phyloP scores from a whole-genome alignment of 2,113 vertebrate species.

The Rhodinocichla rosea region DNA sequence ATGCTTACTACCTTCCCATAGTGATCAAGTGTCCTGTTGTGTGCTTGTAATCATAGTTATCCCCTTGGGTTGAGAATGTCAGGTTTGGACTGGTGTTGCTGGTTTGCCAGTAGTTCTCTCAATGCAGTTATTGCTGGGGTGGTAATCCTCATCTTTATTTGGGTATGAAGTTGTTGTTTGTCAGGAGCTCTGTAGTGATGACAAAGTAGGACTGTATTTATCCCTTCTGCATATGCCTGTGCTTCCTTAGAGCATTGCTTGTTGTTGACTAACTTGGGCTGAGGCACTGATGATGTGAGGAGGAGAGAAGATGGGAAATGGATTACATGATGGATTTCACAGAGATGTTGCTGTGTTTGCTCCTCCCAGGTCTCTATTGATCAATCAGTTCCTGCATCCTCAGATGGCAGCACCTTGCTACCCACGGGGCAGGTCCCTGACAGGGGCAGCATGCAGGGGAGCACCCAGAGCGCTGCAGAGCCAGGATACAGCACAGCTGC shows the following conservation, averaged over 20 bases:
- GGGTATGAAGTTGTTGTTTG: background rate
- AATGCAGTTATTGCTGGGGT: background rate
- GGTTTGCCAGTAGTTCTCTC: background rate
- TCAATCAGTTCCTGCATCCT: conserved; percentile 53
- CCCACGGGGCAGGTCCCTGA: conserved; percentile 65
- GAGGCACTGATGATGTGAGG: background rate
- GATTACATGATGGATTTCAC: background rate
- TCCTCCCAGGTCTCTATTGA: conserved; percentile 80
- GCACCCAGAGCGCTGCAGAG: conserved; percentile 72
- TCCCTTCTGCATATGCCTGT: background rate
- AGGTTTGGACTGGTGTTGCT: background rate
- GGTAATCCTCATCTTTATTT: background rate
- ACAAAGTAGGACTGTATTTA: background rate
- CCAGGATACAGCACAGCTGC: conserved; percentile 35
- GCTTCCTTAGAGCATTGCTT: background rate
- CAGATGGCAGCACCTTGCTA: conserved; percentile 66
- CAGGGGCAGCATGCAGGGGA: conserved; percentile 52
- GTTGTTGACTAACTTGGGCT: background rate
- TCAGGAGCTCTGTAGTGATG: background rate
- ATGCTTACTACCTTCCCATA: background rate
- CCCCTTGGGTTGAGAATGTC: background rate
- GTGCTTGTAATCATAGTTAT: background rate
- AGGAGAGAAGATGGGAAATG: background rate
- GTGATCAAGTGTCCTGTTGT: background rate
- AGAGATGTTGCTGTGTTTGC: background rate